Evolutionary conservation across 2,113 vertebrate species (phyloP), one percentile per base, ranked within the genome.

Genomic region (Paramisgurnus dabryanus): DNA sequence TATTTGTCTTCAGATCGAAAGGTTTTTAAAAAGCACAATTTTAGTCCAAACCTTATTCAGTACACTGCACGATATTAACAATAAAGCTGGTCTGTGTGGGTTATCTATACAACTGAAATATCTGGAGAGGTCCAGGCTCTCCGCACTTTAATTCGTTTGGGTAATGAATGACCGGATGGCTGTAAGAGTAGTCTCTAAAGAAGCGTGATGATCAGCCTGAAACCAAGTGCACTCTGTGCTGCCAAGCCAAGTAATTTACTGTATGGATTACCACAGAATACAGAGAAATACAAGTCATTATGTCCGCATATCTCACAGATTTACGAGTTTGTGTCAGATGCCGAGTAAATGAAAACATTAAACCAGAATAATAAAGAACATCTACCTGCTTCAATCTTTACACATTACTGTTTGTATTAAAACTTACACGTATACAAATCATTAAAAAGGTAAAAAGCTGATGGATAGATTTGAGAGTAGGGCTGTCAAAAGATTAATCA

Each of bases 321-420:
- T 82, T 82, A 85, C 43, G 67, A 82, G 80, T 82, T 80, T 73
- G 72, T 82, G 72, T 72, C 45, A 5, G 39, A 70, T 70, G 68
- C 47, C 15, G 22, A 22, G 18, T 55, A 34, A 57, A 71, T 71
- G 72, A 70, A 72, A 76, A 41, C 72, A 76, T 80, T 80, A 83
- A 80, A 76, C 4, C 11, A 18, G 27, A 76, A 77, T 45, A 71
- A 45, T 65, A 72, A 61, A 5, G 15, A 73, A 61, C 53, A 61
- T 67, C 49, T 43, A 78, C 72, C 41, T 72, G 78, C 50, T 41
- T 74, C 22, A 40, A n/a, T 8, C n/a, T 13, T 61, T 39, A 57
- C 13, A 34, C 45, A 5, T 67, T 74, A 78, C 17, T 11, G 53
- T 8, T 9, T 12, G 43, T 45, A 60, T 80, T 63, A 17, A 1